Evolutionary conservation across 2,888 invertebrate species (phyloP).

Genomic region (Lucinisca nassula): DNA sequence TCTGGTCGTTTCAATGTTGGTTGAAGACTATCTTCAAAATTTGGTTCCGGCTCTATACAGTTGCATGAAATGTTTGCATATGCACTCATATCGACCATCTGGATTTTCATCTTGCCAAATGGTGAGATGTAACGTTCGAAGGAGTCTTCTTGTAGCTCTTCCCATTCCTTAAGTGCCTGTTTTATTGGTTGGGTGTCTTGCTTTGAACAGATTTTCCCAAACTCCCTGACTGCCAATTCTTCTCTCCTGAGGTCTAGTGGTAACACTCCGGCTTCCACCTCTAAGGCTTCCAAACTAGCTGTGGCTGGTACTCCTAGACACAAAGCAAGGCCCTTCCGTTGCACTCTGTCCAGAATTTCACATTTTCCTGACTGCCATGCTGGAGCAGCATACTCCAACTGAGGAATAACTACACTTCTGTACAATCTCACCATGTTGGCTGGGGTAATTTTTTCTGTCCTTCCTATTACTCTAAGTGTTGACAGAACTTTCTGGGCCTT

Average conservation of each 20-base stretch:
- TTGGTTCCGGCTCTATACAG: background rate
- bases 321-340: constrained; percentile 23
- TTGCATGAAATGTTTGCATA: background rate
- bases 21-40: constrained; percentile 7
- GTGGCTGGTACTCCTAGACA: constrained; percentile 23
- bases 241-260: constrained; percentile 33
- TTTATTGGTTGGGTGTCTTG: background rate
- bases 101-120: constrained; percentile 7
- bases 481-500: background rate
- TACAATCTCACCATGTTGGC: background rate
- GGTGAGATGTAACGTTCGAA: constrained; percentile 2
- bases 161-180: background rate
- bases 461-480: background rate
- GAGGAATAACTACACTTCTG: constrained; percentile 16
- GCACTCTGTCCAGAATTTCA: constrained; percentile 3
- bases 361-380: constrained; percentile 30
- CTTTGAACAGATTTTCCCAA: constrained; percentile 3
- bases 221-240: constrained; percentile 21
- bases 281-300: background rate
- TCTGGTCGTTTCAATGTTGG: no score
- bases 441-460: constrained; percentile 7
- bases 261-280: background rate
- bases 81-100: constrained; percentile 15
- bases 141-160: background rate
- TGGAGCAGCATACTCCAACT: constrained; percentile 32